A percentile compares a stretch with the other conserved stretches of the same genome.
Evolutionary conservation across 2,888 invertebrate genomes (phyloP).

Genomic region (Orchestes rusci): DNA sequence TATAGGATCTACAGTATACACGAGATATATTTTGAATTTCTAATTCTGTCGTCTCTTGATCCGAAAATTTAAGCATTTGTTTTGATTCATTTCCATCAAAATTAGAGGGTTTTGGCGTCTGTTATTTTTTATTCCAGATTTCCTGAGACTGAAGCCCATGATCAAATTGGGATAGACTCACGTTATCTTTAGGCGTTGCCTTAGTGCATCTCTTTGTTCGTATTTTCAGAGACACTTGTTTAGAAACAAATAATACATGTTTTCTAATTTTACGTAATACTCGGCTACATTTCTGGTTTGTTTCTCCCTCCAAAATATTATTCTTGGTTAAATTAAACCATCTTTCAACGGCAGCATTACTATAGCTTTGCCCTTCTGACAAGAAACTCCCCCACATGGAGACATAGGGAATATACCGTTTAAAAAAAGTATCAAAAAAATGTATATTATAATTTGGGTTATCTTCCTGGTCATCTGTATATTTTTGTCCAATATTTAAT

Average conservation of each 20-base stretch:
- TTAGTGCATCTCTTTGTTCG: conserved; percentile 2
- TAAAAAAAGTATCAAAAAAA: not conserved
- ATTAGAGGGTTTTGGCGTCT: too few species aligned
- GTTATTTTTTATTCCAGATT: not conserved
- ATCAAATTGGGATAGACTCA: too few species aligned
- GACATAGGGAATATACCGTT: not conserved
- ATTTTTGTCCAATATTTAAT: too few species aligned
- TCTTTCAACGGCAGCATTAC: not conserved
- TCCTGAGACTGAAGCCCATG: not conserved
- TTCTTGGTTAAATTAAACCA: conserved; percentile 3
- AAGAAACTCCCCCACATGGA: not conserved
- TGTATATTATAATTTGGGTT: not conserved
- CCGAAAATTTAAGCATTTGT: not conserved
- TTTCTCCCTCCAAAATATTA: conserved; percentile 1
- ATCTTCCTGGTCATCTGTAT: too few species aligned
- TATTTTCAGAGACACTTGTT: not conserved
- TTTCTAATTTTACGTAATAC: conserved; percentile 3
- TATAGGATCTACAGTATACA: too few species aligned
- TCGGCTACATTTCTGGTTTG: not conserved
- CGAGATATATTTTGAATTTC: too few species aligned
- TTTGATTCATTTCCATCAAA: too few species aligned
- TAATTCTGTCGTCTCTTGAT: too few species aligned
- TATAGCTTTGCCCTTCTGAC: not conserved
- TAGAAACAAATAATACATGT: not conserved
- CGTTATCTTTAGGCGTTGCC: too few species aligned